Percentiles rank a stretch among this genome's conserved stretches.
Evolutionary conservation across 2,113 vertebrate genomes (phyloP).

Genomic region (Gallinago paraguaiae): DNA sequence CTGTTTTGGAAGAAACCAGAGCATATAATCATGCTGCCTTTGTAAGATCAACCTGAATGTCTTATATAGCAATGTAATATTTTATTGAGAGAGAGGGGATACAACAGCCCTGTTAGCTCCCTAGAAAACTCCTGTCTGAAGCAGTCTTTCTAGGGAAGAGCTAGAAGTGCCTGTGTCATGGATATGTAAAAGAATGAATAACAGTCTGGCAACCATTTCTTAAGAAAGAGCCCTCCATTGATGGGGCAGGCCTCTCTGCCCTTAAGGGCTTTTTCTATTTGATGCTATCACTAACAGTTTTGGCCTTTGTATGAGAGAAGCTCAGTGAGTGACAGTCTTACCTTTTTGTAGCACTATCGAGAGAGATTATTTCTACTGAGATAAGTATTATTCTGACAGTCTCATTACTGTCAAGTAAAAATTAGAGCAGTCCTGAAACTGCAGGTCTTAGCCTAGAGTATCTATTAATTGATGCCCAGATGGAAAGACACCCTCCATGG

Average conservation of each 20-base stretch:
- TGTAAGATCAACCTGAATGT: not conserved
- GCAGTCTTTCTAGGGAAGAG: not conserved
- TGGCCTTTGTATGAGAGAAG: not conserved
- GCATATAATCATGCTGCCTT: not conserved
- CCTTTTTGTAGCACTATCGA: not conserved
- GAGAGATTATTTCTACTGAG: not conserved
- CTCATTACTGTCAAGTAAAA: conserved; percentile 37
- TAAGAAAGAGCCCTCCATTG: not conserved
- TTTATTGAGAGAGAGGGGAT: not conserved
- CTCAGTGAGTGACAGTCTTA: not conserved
- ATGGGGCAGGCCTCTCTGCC: not conserved
- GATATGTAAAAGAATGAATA: not conserved
- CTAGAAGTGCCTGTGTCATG: not conserved
- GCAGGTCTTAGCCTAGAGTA: not conserved
- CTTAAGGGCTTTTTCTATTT: not conserved
- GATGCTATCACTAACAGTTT: not conserved
- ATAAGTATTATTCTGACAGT: conserved; percentile 8
- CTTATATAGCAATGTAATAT: not conserved
- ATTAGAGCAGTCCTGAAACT: not conserved
- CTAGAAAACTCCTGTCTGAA: not conserved
- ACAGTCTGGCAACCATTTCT: not conserved
- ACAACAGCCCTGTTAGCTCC: not conserved
- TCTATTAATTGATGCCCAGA: conserved; percentile 1
- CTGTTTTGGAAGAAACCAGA: not conserved
- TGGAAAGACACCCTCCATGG: not conserved